Conservation (phyloP, 2,113 vertebrate genomes). For the Serinus canaria region DNA sequence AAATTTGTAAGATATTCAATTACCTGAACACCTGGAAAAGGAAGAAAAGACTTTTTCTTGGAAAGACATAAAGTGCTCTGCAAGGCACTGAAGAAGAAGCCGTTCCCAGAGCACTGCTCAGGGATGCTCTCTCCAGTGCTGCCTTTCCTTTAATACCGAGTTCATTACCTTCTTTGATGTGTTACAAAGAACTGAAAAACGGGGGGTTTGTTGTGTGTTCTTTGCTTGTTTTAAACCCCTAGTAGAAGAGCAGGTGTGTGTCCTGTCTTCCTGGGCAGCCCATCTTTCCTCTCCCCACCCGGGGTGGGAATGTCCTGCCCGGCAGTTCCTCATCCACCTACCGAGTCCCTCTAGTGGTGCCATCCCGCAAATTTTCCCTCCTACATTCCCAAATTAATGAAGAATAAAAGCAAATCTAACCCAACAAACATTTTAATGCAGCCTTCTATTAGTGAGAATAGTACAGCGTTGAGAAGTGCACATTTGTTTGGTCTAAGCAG, state of each 20-base stretch:
- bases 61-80: background rate
- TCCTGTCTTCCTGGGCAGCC: background rate
- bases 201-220: rapidly evolving
- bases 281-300: rapidly evolving
- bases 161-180: background rate
- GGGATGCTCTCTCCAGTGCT: background rate
- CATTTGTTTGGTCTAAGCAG: background rate
- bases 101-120: background rate
- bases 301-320: background rate
- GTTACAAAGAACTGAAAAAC: background rate
- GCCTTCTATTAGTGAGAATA: background rate
- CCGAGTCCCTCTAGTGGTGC: background rate
- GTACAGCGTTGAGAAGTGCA: background rate
- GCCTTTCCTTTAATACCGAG: background rate
- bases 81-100: background rate
- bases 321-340: background rate
- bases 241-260: background rate
- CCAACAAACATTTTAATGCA: background rate
- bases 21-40: background rate
- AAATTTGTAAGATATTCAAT: background rate
- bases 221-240: background rate
- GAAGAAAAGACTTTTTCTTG: background rate
- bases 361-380: background rate
- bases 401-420: background rate
- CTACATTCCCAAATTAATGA: background rate